Percentiles rank a stretch among this genome's conserved stretches.
phyloP scores from a whole-genome alignment of 2,113 vertebrate genomes.

The Oryzias javanicus region DNA sequence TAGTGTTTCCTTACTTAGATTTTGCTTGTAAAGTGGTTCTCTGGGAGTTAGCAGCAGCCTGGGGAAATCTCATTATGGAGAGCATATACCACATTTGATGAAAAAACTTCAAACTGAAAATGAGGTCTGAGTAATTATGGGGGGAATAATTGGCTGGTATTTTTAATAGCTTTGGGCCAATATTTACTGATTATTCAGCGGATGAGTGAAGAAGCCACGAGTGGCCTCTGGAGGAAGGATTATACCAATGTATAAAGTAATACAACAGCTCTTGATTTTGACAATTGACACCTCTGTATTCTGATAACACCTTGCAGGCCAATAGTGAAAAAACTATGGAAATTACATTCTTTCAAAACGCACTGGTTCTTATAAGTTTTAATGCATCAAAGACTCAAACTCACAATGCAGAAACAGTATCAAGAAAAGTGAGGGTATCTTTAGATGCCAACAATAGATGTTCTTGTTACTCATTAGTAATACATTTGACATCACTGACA shows the following conservation, averaged over 20 bases:
- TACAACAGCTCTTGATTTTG: slow-evolving; percentile 17
- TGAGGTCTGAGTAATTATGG: slow-evolving; percentile 55
- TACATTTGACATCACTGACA: neutral
- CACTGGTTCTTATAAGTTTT: too few species aligned
- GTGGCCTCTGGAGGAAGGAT: slow-evolving; percentile 48
- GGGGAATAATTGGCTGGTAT: slow-evolving; percentile 58
- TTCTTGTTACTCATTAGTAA: neutral
- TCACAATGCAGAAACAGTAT: neutral
- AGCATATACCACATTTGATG: slow-evolving; percentile 28
- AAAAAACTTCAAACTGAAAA: slow-evolving; percentile 38
- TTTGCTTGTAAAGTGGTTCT: slow-evolving; percentile 20
- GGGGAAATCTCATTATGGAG: slow-evolving; percentile 45
- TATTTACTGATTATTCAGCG: slow-evolving; percentile 60
- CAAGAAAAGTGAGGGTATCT: neutral
- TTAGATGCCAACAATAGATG: neutral
- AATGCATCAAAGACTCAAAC: too few species aligned
- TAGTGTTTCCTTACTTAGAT: slow-evolving; percentile 12
- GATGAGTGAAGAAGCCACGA: slow-evolving; percentile 37
- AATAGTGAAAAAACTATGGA: too few species aligned
- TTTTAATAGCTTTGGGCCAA: slow-evolving; percentile 54
- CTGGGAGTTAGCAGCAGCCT: slow-evolving; percentile 36
- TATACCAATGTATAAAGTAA: slow-evolving; percentile 23
- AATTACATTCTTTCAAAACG: too few species aligned
- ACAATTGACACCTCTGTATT: slow-evolving; percentile 1
- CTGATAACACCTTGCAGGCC: too few species aligned